Evolutionary conservation across 2,113 vertebrate species (phyloP).

Genomic region (Excalfactoria chinensis): DNA sequence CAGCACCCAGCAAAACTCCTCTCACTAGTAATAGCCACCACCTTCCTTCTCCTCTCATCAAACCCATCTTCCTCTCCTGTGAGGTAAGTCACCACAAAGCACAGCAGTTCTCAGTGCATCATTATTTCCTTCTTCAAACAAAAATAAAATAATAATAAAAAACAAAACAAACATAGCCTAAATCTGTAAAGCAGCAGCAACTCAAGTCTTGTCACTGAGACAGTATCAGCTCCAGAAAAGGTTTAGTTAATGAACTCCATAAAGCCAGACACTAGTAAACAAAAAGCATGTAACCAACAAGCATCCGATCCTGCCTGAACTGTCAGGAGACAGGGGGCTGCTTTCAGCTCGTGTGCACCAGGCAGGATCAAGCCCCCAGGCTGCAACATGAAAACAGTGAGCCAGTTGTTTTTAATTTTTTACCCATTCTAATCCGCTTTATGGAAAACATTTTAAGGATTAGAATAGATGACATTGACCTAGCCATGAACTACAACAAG

Average conservation of each 20-base stretch:
- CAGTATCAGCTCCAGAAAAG: not conserved
- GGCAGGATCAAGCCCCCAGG: not conserved
- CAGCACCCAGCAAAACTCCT: not conserved
- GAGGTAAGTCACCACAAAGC: not conserved
- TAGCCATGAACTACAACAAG: not conserved
- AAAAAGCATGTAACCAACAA: not conserved
- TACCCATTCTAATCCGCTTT: conserved; percentile 1
- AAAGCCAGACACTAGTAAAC: not conserved
- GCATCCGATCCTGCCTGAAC: not conserved
- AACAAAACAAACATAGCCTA: not conserved
- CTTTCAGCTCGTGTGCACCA: not conserved
- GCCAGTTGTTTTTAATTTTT: conserved; percentile 5
- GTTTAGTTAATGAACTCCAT: not conserved
- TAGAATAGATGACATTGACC: conserved; percentile 26
- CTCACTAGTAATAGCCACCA: not conserved
- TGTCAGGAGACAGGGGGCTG: not conserved
- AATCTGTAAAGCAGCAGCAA: not conserved
- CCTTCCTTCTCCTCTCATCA: not conserved
- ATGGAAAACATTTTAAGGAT: not conserved
- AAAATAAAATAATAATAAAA: not conserved
- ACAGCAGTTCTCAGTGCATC: not conserved
- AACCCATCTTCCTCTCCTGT: not conserved
- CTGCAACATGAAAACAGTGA: not conserved
- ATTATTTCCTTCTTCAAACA: not conserved
- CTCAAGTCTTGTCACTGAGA: not conserved